A percentile compares a stretch with the other conserved stretches of the same genome.
These are phyloP conservation scores for Podocnemis expansa DNA, from an alignment of 2,113 vertebrate genomes.

Conservation along the genomic window DNA sequence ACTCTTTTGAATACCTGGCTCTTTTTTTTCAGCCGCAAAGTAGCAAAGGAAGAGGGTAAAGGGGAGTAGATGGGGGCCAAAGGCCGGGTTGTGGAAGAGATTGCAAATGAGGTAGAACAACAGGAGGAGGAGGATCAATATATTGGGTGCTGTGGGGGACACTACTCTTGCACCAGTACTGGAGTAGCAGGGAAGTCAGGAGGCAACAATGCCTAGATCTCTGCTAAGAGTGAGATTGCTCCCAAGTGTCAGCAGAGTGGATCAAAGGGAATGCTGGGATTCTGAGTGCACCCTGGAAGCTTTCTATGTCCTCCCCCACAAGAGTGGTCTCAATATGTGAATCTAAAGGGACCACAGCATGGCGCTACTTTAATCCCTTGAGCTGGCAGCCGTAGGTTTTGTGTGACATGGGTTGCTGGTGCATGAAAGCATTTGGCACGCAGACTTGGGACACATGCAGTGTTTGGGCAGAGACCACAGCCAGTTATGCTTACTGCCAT, in stretches of 20 bases:
- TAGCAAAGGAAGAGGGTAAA: neutral
- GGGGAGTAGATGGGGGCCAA: neutral
- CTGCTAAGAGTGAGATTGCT: neutral
- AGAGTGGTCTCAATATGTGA: neutral
- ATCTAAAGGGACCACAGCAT: neutral
- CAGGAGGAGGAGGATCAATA: neutral
- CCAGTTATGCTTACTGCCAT: neutral
- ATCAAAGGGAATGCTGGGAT: neutral
- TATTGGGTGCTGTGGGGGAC: neutral
- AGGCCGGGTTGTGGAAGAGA: neutral
- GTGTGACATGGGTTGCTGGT: rapidly evolving
- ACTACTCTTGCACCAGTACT: neutral
- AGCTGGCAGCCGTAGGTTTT: neutral
- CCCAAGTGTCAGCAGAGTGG: neutral
- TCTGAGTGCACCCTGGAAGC: neutral
- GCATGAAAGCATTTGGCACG: rapidly evolving
- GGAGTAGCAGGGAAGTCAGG: neutral
- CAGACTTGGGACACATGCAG: neutral
- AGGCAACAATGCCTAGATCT: neutral
- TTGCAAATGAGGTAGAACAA: neutral
- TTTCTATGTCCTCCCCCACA: neutral
- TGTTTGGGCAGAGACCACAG: neutral
- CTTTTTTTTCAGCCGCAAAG: neutral
- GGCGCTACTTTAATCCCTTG: neutral
- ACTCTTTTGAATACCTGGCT: neutral